phyloP scores from a whole-genome alignment of 2,888 invertebrate species.

The Rambutsinella grinnellia region DNA sequence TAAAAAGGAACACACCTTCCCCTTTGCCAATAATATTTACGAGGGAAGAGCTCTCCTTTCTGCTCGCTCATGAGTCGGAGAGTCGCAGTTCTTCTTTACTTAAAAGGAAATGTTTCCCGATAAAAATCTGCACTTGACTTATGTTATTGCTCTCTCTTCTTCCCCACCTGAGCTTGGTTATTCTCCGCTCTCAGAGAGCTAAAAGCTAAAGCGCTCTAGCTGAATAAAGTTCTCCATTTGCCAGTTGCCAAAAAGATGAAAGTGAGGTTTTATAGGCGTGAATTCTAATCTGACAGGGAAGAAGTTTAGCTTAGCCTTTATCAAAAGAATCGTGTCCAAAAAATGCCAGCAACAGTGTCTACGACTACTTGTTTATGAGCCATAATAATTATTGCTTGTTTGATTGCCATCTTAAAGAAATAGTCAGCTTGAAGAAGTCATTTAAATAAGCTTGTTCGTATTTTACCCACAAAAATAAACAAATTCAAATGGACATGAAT shows the following conservation, averaged over 20 bases:
- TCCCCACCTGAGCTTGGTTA: too few species aligned
- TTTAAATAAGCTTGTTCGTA: too few species aligned
- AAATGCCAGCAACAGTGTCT: too few species aligned
- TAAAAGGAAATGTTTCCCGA: slow-evolving; percentile 29
- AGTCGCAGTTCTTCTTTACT: background rate
- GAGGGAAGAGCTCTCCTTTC: slow-evolving; percentile 1
- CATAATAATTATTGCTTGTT: slow-evolving; percentile 12
- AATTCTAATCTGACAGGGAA: too few species aligned
- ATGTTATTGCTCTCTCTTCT: slow-evolving; percentile 25
- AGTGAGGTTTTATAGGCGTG: background rate
- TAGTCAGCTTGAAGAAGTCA: too few species aligned
- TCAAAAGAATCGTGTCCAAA: too few species aligned
- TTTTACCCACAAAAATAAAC: too few species aligned
- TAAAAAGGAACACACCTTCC: slow-evolving; percentile 22
- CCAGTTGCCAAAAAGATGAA: background rate
- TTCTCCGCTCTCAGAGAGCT: too few species aligned
- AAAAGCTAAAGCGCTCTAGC: too few species aligned
- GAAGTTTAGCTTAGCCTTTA: too few species aligned
- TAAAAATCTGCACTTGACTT: slow-evolving; percentile 40
- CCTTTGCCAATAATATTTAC: slow-evolving; percentile 18
- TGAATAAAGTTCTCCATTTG: too few species aligned
- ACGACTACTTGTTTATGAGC: slow-evolving; percentile 21
- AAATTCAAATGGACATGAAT: too few species aligned
- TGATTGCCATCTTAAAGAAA: slow-evolving; percentile 3
- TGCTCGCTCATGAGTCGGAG: background rate